A percentile compares a stretch with the other conserved stretches of the same genome.
Evolutionary conservation across 2,888 invertebrate species (phyloP).

Genomic region (Himalopsyche anomala): DNA sequence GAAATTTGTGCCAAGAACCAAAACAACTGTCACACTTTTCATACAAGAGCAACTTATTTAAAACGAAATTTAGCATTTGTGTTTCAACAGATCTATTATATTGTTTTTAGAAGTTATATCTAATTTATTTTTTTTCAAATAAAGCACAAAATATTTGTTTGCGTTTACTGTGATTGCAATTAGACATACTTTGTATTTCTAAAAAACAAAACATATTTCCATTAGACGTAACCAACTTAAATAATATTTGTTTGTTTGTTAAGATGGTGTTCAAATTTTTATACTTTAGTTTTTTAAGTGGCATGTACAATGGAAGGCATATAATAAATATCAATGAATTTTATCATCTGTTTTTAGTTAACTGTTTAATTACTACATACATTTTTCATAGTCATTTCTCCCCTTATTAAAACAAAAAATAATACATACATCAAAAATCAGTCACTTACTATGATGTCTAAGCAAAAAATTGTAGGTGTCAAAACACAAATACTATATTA

Average conservation of each 20-base stretch:
- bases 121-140: background rate
- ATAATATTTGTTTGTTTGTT: constrained; percentile 31
- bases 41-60: background rate
- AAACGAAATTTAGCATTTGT: background rate
- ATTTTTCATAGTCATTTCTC: too few relatives aligned
- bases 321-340: constrained; percentile 36
- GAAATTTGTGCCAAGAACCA: constrained; percentile 24
- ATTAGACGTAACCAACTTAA: constrained; percentile 11
- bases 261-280: constrained; percentile 31
- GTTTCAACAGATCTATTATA: background rate
- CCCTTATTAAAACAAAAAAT: too few relatives aligned
- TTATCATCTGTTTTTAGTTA: background rate
- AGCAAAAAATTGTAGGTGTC: too few relatives aligned
- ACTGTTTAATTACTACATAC: too few relatives aligned
- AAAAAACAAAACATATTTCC: constrained; percentile 32
- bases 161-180: constrained; percentile 41
- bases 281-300: constrained; percentile 38
- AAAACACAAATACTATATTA: too few relatives aligned
- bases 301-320: constrained; percentile 38
- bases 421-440: too few relatives aligned
- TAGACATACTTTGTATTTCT: background rate
- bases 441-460: too few relatives aligned
- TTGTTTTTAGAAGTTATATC: constrained; percentile 1
- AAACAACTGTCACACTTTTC: constrained; percentile 27
- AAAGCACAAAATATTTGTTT: constrained; percentile 26